phyloP scores from a whole-genome alignment of 2,888 invertebrate species.

The Noctua fimbriata region DNA sequence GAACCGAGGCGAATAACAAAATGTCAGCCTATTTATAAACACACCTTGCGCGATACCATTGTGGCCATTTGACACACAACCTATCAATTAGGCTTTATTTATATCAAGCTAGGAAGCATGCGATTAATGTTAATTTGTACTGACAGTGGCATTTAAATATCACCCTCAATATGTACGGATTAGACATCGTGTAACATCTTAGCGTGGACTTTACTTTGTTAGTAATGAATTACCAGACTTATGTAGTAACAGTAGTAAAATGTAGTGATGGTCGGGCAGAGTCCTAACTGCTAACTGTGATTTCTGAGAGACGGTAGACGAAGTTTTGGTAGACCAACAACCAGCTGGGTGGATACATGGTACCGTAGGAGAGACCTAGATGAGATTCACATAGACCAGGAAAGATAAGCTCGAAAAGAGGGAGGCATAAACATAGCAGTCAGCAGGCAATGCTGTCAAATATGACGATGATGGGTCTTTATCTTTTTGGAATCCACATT shows the following conservation, averaged over 20 bases:
- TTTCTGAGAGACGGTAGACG: background rate
- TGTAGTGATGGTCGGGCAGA: background rate
- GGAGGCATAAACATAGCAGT: background rate
- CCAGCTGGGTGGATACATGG: background rate
- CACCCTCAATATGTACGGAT: conserved; percentile 9
- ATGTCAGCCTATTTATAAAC: conserved; percentile 67
- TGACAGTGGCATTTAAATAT: conserved; percentile 34
- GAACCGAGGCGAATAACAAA: conserved; percentile 37
- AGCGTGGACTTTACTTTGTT: conserved; percentile 11
- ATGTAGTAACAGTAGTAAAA: conserved; percentile 2
- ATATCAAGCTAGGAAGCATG: conserved; percentile 31
- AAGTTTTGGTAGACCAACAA: background rate
- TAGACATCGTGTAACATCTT: conserved; percentile 11
- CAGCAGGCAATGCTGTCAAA: background rate
- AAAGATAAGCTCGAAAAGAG: background rate
- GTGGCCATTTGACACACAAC: conserved; percentile 46
- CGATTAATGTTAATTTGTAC: conserved; percentile 32
- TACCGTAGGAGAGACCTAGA: background rate
- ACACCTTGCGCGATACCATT: conserved; percentile 65
- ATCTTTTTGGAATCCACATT: background rate
- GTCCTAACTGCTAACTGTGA: background rate
- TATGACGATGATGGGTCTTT: background rate
- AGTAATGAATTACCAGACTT: background rate
- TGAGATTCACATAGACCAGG: background rate
- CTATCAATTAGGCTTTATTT: conserved; percentile 57